Conservation (phyloP, 2,113 vertebrate genomes). For the Helogale parvula region DNA sequence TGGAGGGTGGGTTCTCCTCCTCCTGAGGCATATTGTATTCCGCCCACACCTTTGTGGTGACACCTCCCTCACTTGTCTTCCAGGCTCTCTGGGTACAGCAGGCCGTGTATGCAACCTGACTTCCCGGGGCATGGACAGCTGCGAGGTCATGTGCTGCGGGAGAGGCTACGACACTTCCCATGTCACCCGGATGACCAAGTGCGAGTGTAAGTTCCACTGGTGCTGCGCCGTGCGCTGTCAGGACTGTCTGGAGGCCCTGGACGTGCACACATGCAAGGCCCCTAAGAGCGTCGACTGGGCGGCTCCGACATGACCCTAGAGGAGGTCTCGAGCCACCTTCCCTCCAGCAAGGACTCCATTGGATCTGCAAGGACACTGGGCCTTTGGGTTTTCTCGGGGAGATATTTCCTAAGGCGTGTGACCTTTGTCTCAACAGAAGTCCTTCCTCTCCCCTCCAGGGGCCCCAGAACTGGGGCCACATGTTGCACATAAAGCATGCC, state of each 20-base stretch:
- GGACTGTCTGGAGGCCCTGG: constrained; percentile 94
- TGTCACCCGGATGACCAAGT: constrained; percentile 92
- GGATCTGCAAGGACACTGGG: constrained; percentile 53
- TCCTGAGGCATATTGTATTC: neutral
- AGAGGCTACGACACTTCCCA: constrained; percentile 95
- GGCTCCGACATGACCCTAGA: constrained; percentile 73
- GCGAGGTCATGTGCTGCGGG: constrained; percentile 98
- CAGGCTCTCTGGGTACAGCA: constrained; percentile 93
- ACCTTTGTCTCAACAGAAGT: constrained; percentile 44
- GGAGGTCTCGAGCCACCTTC: neutral
- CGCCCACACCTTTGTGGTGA: neutral
- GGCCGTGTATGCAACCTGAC: constrained; percentile 95
- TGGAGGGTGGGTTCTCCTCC: neutral
- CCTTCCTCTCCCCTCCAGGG: neutral
- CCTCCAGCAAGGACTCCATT: neutral
- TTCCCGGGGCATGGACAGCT: constrained; percentile 93
- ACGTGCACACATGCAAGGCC: constrained; percentile 95
- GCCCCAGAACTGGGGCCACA: constrained; percentile 15
- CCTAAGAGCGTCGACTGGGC: constrained; percentile 87
- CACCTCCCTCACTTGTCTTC: neutral
- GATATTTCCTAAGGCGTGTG: neutral
- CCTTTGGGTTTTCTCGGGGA: neutral
- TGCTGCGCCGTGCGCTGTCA: constrained; percentile 95
- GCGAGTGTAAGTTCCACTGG: constrained; percentile 98
- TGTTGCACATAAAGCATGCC: neutral